Percentiles rank a stretch among this genome's conserved stretches.
Evolutionary conservation across 2,113 vertebrate genomes (phyloP).

Genomic region (Leuciscus idus): DNA sequence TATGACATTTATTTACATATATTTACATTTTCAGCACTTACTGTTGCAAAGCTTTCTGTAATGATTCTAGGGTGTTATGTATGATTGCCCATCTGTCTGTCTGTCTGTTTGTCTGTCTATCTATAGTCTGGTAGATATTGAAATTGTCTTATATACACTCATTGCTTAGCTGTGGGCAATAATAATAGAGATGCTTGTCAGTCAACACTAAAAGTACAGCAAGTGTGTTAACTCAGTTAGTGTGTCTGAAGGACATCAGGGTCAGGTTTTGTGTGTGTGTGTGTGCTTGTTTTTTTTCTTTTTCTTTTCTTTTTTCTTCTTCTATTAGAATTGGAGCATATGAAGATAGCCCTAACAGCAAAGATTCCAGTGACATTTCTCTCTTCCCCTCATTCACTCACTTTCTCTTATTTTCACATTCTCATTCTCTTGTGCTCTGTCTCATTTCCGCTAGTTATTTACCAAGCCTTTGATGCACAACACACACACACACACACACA

Average conservation of each 20-base stretch:
- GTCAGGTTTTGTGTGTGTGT: not conserved
- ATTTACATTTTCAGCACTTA: not conserved
- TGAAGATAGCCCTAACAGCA: conserved; percentile 24
- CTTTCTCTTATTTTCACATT: conserved; percentile 11
- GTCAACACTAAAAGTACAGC: not conserved
- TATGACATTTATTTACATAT: not conserved
- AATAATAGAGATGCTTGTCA: conserved; percentile 5
- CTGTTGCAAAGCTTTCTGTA: not conserved
- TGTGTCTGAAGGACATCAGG: not conserved
- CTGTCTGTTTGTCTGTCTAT: no score
- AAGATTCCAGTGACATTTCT: not conserved
- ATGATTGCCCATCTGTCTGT: not conserved
- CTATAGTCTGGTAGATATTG: no score
- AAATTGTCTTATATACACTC: no score
- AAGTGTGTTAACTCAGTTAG: not conserved
- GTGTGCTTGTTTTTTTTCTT: not conserved
- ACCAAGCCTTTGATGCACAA: conserved; percentile 17
- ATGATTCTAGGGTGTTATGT: not conserved
- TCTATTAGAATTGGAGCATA: conserved; percentile 14
- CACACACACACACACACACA: conserved; percentile 5
- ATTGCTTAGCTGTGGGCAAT: not conserved
- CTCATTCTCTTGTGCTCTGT: not conserved
- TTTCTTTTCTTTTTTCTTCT: not conserved
- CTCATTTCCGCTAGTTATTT: conserved; percentile 1
- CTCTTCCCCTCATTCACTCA: not conserved